phyloP scores from a whole-genome alignment of 2,113 vertebrate species.

The Grallaria varia region DNA sequence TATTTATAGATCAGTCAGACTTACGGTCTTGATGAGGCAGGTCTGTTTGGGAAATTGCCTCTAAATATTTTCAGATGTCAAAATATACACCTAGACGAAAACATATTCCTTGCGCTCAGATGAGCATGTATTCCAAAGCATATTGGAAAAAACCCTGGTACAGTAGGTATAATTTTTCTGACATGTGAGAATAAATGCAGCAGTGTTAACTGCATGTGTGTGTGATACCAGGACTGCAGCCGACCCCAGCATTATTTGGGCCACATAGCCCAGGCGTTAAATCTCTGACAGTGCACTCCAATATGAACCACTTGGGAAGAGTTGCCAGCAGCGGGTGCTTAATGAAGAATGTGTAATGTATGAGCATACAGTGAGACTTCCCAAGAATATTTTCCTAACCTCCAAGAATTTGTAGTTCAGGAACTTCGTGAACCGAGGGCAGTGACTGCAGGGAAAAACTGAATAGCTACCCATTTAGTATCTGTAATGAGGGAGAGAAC shows the following conservation, averaged over 20 bases:
- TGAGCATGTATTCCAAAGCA: neutral
- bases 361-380: neutral
- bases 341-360: neutral
- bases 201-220: neutral
- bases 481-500: neutral
- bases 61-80: neutral
- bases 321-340: neutral
- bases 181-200: neutral
- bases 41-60: neutral
- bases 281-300: neutral
- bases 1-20: neutral
- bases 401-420: neutral
- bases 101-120: neutral
- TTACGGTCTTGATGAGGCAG: neutral
- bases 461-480: neutral
- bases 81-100: neutral
- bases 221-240: neutral
- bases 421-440: neutral
- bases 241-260: neutral
- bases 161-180: neutral
- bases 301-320: neutral
- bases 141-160: neutral
- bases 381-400: neutral
- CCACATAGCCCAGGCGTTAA: rapidly evolving
- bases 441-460: neutral